Base-by-base conservation (phyloP, 2,797 vertebrate genomes). In the Tinamus major region DNA sequence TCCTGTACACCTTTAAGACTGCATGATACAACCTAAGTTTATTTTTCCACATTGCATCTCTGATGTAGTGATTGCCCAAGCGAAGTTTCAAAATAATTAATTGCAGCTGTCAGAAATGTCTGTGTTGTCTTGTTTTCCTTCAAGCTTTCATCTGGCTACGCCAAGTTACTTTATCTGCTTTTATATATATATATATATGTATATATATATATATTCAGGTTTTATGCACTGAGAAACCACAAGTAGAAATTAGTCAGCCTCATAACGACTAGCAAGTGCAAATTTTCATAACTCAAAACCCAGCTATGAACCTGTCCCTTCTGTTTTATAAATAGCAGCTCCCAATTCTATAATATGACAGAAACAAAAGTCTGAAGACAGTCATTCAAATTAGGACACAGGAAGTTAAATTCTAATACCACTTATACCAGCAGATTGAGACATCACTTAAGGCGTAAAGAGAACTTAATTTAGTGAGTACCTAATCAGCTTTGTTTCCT, bases 401-500 rank as follows among this genome's bases (percentile, higher is more conserved):
- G 48, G 48, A 90, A 82, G 56, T 2, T 85, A 70, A 58, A 75
- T 53, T 85, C 58, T 87, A 96, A 94, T n/a, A n/a, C 37, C 33
- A 46, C 77, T 69, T 0, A 0, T 65, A 72, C 2, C 6, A 69
- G 67, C 62, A 69, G 69, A 83, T 35, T 79, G 91, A 85, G 91
- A 65, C 41, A 80, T 65, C 44, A 78, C 87, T 90, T 81, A 85
- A 85, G 82, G 63, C 2, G 8, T 91, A 95, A 93, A 94, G 87
- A 91, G 91, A 96, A 89, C 78, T 87, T 85, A 95, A 94, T 94
- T 96, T 80, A 91, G 53, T 87, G 79, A 96, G 89, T 85, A 84
- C 65, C 59, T 96, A 91, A 96, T 83, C 94, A 96, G 94, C 95
- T 96, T 96, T 96, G 63, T 86, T 95, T 94, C 94, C 81, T 96